A percentile compares a stretch with the other conserved stretches of the same genome.
Conservation (phyloP, 1,140 invertebrate species). For the Triops cancriformis region DNA sequence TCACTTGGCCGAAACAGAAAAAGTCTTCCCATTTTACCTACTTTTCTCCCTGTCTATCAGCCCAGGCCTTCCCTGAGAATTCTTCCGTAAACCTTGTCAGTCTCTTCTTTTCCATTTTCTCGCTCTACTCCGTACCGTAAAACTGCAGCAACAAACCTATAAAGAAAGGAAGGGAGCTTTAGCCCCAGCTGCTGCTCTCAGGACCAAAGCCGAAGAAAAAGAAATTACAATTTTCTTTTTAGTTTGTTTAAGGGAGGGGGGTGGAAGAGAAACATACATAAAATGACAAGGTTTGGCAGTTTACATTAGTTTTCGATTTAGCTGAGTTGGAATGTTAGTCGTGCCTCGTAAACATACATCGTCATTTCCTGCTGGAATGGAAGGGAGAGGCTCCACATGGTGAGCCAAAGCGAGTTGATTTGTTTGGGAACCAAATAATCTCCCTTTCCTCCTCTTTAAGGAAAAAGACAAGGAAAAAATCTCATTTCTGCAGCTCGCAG, state of each 20-base stretch:
- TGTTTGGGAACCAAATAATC: not conserved
- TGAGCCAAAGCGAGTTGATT: not conserved
- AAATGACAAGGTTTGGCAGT: slow-evolving; percentile 13
- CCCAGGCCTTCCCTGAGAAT: not conserved
- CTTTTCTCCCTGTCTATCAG: not conserved
- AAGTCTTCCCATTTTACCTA: not conserved
- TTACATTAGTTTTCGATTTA: slow-evolving; percentile 14
- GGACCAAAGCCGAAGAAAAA: not conserved
- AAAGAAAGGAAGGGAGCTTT: not conserved
- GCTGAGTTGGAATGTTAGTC: not conserved
- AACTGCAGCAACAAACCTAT: not conserved
- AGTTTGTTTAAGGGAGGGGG: not conserved
- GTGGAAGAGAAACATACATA: not conserved
- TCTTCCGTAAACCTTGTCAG: not conserved
- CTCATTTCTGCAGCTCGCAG: not conserved
- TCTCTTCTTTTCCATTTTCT: slow-evolving; percentile 1
- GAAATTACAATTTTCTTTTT: not conserved
- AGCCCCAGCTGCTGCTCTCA: not conserved
- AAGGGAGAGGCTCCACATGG: not conserved
- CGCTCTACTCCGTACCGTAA: not conserved
- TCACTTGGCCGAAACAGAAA: not conserved
- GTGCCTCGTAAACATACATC: not conserved
- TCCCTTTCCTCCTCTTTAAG: no score
- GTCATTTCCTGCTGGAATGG: slow-evolving; percentile 5
- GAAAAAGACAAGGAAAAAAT: not conserved